Evolutionary conservation across 2,113 vertebrate species (phyloP).

Genomic region (Microtus oregoni): DNA sequence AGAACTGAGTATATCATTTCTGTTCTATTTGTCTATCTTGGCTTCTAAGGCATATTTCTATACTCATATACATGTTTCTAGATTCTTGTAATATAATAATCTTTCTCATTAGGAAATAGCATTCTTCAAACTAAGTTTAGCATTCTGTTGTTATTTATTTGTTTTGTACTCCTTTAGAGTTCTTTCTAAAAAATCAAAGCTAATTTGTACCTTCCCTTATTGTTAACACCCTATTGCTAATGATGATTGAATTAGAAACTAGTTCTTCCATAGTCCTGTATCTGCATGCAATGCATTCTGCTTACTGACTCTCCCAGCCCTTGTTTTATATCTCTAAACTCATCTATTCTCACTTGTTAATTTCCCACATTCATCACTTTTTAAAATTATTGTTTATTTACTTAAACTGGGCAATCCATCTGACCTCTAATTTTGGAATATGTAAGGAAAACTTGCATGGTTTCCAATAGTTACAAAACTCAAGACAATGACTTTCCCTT

Average conservation of each 20-base stretch:
- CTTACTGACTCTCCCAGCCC: neutral
- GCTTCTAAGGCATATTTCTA: neutral
- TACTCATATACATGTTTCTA: neutral
- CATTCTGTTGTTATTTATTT: neutral
- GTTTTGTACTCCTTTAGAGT: neutral
- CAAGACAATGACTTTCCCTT: neutral
- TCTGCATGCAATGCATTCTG: too few species aligned
- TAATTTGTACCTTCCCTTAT: neutral
- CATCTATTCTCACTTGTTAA: too few species aligned
- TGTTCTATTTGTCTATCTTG: slow-evolving; percentile 18
- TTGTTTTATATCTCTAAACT: too few species aligned
- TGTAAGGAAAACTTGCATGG: fast-evolving
- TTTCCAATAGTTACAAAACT: neutral
- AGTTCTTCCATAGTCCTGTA: neutral
- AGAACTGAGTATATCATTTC: neutral
- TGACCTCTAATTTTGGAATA: neutral
- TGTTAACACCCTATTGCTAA: neutral
- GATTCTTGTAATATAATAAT: neutral
- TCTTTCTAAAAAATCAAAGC: neutral
- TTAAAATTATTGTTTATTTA: neutral
- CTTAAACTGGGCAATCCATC: too few species aligned
- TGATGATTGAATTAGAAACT: neutral
- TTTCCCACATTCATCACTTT: neutral
- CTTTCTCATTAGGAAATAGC: neutral
- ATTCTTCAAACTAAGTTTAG: neutral